Conservation (phyloP, 2,888 invertebrate species). For the Euzophera pinguis region DNA sequence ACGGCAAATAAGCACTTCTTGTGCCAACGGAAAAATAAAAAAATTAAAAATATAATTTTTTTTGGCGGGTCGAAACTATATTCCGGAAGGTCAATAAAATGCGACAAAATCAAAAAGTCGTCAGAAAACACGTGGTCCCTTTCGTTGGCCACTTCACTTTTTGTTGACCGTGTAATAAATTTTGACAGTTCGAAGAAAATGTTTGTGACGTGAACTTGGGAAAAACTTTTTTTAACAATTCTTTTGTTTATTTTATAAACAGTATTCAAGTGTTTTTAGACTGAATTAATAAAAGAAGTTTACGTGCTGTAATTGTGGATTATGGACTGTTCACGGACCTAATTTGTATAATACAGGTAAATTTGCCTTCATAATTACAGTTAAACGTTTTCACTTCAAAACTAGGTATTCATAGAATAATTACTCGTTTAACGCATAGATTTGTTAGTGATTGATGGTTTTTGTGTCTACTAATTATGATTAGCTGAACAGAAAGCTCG, state of each 20-base stretch:
- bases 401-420: constrained; percentile 13
- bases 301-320: constrained; percentile 6
- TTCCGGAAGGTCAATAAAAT: constrained; percentile 20
- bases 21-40: constrained; percentile 16
- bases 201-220: constrained; percentile 49
- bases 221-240: constrained; percentile 23
- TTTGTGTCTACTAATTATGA: not conserved
- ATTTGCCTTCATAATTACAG: not conserved
- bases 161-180: constrained; percentile 37
- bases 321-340: not conserved
- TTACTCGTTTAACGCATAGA: constrained; percentile 4
- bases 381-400: constrained; percentile 3
- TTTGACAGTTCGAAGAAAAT: constrained; percentile 67
- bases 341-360: constrained; percentile 2
- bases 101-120: constrained; percentile 33
- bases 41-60: constrained; percentile 21
- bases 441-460: constrained; percentile 11
- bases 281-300: not conserved
- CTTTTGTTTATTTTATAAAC: constrained; percentile 4
- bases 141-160: constrained; percentile 8
- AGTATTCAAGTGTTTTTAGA: constrained; percentile 1
- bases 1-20: constrained; percentile 25
- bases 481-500: not conserved
- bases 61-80: constrained; percentile 22
- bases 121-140: constrained; percentile 14